These are phyloP conservation scores for Isaurus tuberculatus DNA, from an alignment of 92 coral and sea anemone species.

Conservation along the genomic window DNA sequence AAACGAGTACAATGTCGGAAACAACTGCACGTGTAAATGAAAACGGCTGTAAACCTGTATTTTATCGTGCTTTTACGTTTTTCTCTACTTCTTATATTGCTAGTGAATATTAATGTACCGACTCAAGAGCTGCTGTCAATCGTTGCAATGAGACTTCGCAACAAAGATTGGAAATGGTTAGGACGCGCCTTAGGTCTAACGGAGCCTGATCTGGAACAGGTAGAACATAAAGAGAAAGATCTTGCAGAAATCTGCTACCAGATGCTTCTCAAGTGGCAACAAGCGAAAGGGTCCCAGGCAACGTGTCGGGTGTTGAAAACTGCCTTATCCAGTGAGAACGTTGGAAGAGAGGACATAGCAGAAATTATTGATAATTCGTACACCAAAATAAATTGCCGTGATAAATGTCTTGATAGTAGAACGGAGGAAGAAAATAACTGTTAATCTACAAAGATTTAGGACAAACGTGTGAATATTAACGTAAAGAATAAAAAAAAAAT, in stretches of 20 bases:
- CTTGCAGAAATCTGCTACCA: constrained; percentile 49
- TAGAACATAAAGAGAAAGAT: constrained; percentile 37
- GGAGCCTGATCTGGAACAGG: constrained; percentile 42
- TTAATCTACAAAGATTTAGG: too few relatives aligned
- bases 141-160: constrained; percentile 1
- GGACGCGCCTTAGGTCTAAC: constrained; percentile 44
- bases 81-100: background rate
- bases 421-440: too few relatives aligned
- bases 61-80: background rate
- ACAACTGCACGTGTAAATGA: too few relatives aligned
- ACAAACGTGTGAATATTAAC: too few relatives aligned
- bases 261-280: constrained; percentile 46
- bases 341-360: constrained; percentile 44
- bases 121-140: background rate
- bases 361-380: background rate
- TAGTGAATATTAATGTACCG: constrained; percentile 1
- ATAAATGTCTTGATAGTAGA: background rate
- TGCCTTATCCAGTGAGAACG: constrained; percentile 43
- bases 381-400: background rate
- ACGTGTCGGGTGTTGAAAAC: constrained; percentile 36
- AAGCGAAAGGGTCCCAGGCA: constrained; percentile 30
- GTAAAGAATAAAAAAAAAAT: too few relatives aligned
- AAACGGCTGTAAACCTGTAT: background rate
- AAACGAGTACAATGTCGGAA: too few relatives aligned
- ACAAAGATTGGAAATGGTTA: constrained; percentile 36